Percentiles rank a stretch among this genome's conserved stretches.
Conservation (phyloP, 2,888 invertebrate species). For the Chalcis sispes region DNA sequence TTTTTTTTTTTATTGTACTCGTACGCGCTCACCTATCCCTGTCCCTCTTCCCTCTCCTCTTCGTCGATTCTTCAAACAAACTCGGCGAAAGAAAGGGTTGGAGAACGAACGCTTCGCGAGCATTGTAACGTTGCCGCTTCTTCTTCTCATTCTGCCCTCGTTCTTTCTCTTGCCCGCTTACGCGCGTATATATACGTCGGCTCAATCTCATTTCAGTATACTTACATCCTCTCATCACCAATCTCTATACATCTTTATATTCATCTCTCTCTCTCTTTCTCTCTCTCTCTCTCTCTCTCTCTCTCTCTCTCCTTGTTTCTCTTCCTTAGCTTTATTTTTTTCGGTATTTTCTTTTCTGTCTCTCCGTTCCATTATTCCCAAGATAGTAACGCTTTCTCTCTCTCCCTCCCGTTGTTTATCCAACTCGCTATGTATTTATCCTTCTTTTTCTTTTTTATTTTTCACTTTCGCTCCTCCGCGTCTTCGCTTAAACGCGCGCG, state of each 20-base stretch:
- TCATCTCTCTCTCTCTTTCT: not conserved
- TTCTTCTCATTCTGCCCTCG: not conserved
- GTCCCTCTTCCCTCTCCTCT: too few species aligned
- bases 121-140: conserved; percentile 18
- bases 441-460: not conserved
- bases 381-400: too few species aligned
- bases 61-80: conserved; percentile 32
- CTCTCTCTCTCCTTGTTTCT: not conserved
- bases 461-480: not conserved
- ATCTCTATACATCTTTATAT: conserved; percentile 20
- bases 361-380: too few species aligned
- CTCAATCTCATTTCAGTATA: conserved; percentile 25
- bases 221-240: conserved; percentile 25
- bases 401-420: not conserved
- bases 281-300: not conserved
- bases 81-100: conserved; percentile 27
- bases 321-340: not conserved
- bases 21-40: too few species aligned
- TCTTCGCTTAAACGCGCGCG: too few species aligned
- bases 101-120: not conserved
- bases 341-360: not conserved
- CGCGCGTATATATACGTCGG: not conserved
- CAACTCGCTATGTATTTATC: not conserved
- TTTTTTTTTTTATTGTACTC: conserved; percentile 39
- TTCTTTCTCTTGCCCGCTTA: not conserved